Percentiles rank a stretch among this genome's conserved stretches.
Evolutionary conservation across 2,113 vertebrate species (phyloP).

Genomic region (Chamaea fasciata): DNA sequence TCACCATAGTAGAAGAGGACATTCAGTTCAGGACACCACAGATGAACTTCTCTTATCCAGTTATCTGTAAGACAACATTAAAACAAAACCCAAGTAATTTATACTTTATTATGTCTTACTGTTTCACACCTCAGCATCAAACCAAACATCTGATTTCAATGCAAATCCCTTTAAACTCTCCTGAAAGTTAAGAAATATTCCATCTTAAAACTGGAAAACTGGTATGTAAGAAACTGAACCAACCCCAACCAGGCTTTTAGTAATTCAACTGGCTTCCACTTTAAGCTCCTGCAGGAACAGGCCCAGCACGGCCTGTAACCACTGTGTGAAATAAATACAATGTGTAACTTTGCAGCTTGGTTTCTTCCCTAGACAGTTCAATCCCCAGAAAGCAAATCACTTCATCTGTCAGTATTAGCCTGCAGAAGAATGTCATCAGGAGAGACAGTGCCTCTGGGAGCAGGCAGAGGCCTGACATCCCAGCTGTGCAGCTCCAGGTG

Average conservation of each 20-base stretch:
- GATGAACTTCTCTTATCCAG: conserved; percentile 90
- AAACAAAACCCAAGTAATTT: not conserved
- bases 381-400: not conserved
- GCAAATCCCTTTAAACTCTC: not conserved
- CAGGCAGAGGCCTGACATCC: not conserved
- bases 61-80: conserved; percentile 81
- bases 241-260: not conserved
- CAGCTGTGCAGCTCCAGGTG: not conserved
- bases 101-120: not conserved
- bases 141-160: not conserved
- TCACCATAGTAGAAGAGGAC: conserved; percentile 92
- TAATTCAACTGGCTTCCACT: not conserved
- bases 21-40: conserved; percentile 90
- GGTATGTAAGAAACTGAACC: not conserved
- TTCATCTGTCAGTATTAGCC: not conserved
- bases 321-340: not conserved
- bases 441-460: not conserved
- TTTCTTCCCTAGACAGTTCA: not conserved
- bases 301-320: not conserved
- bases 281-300: not conserved
- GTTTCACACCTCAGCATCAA: not conserved
- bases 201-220: not conserved
- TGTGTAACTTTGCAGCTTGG: not conserved
- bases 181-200: not conserved
- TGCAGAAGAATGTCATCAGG: not conserved